phyloP scores from a whole-genome alignment of 1,140 invertebrate genomes.

The Drosophila obscura region DNA sequence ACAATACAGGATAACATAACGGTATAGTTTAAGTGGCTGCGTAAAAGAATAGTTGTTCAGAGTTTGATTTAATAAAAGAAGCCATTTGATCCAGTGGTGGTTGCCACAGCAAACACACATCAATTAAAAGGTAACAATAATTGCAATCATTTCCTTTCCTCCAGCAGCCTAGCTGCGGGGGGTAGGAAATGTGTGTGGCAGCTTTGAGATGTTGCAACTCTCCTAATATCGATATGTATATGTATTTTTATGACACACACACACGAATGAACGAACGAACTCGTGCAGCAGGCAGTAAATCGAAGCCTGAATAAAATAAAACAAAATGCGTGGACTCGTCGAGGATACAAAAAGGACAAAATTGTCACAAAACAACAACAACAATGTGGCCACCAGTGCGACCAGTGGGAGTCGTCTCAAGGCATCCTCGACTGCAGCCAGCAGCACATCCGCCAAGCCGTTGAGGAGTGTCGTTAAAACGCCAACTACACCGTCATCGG shows the following conservation, averaged over 20 bases:
- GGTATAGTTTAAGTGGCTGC: conserved; percentile 15
- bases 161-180: too few species aligned
- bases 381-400: conserved; percentile 35
- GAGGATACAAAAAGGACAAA: conserved; percentile 78
- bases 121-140: conserved; percentile 14
- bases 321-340: conserved; percentile 76
- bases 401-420: conserved; percentile 40
- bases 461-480: conserved; percentile 47
- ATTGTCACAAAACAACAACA: conserved; percentile 57
- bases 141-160: too few species aligned
- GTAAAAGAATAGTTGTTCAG: conserved; percentile 26
- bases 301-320: conserved; percentile 25
- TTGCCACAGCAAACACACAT: neutral
- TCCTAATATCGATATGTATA: conserved; percentile 36
- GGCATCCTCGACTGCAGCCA: conserved; percentile 23
- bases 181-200: neutral
- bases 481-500: conserved; percentile 45
- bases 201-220: conserved; percentile 1
- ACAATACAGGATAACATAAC: conserved; percentile 64
- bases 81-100: conserved; percentile 24
- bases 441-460: conserved; percentile 52
- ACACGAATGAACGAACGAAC: conserved; percentile 6
- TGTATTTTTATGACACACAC: conserved; percentile 52
- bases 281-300: neutral
- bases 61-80: conserved; percentile 16